phyloP scores from a whole-genome alignment of 2,113 vertebrate species.

The Gymnobelideus leadbeateri region DNA sequence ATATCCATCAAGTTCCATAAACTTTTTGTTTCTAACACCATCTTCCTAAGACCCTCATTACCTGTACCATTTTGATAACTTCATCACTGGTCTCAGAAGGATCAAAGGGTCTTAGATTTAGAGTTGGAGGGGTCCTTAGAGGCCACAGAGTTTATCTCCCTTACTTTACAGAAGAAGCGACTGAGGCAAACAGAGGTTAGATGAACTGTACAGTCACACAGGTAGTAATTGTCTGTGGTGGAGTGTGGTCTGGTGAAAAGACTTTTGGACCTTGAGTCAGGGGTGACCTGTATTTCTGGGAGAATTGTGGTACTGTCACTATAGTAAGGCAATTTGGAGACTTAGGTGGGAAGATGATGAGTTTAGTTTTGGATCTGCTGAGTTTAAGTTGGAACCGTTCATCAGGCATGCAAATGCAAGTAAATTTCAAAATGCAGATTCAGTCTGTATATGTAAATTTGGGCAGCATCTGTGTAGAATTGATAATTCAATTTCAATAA shows the following conservation, averaged over 20 bases:
- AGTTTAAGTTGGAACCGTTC: background rate
- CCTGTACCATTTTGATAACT: background rate
- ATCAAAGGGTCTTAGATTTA: background rate
- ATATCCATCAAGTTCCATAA: background rate
- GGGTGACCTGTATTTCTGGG: background rate
- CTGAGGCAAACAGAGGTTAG: background rate
- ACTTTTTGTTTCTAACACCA: background rate
- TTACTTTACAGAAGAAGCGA: background rate
- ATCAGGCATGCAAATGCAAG: background rate
- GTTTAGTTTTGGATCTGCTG: background rate
- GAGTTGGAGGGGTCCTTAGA: background rate
- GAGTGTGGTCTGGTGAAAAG: background rate
- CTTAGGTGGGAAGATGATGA: background rate
- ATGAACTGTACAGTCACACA: background rate
- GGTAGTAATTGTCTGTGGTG: background rate
- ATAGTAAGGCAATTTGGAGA: background rate
- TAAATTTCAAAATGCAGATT: background rate
- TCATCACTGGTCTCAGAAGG: background rate
- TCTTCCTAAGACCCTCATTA: background rate
- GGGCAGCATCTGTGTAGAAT: background rate
- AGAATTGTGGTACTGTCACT: background rate
- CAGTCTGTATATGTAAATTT: background rate
- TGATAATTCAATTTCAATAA: background rate
- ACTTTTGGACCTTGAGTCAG: background rate
- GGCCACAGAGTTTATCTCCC: background rate